Evolutionary conservation across 2,797 vertebrate species (phyloP).

Genomic region (Mormyrops boulengeri): DNA sequence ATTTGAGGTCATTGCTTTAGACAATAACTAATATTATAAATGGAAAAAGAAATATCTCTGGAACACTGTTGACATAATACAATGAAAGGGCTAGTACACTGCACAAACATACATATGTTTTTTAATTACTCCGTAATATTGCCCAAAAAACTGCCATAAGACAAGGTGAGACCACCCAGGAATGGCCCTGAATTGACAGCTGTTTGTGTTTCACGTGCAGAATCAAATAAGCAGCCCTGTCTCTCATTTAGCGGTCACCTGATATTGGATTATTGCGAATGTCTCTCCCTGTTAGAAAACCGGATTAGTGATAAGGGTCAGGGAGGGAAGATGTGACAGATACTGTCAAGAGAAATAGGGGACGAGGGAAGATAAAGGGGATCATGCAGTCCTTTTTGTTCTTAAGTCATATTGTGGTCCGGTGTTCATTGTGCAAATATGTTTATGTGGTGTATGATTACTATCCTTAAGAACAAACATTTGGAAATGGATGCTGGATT

Average conservation of each 20-base stretch:
- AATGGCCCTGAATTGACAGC: background rate
- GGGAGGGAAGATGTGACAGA: background rate
- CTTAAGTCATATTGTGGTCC: constrained; percentile 7
- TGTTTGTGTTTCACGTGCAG: constrained; percentile 6
- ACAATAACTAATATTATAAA: background rate
- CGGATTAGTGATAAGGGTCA: constrained; percentile 6
- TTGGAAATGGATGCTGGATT: background rate
- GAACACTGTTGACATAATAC: background rate
- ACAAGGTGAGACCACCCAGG: constrained; percentile 20
- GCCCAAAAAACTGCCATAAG: background rate
- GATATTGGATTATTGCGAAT: constrained; percentile 19
- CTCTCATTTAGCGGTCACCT: constrained; percentile 13
- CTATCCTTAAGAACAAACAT: constrained; percentile 14
- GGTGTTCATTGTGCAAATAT: constrained; percentile 16
- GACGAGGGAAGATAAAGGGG: background rate
- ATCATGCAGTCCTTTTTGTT: background rate
- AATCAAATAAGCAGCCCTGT: constrained; percentile 14
- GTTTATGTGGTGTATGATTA: background rate
- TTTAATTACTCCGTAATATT: constrained; percentile 1
- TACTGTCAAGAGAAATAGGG: constrained; percentile 2
- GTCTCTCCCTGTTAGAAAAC: background rate
- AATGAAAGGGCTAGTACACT: background rate
- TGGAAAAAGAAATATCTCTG: background rate
- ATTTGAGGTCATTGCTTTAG: background rate
- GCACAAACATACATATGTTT: background rate